Percentiles rank a stretch among this genome's conserved stretches.
phyloP scores from a whole-genome alignment of 2,888 invertebrate species.

The Dichetophora obliterata region DNA sequence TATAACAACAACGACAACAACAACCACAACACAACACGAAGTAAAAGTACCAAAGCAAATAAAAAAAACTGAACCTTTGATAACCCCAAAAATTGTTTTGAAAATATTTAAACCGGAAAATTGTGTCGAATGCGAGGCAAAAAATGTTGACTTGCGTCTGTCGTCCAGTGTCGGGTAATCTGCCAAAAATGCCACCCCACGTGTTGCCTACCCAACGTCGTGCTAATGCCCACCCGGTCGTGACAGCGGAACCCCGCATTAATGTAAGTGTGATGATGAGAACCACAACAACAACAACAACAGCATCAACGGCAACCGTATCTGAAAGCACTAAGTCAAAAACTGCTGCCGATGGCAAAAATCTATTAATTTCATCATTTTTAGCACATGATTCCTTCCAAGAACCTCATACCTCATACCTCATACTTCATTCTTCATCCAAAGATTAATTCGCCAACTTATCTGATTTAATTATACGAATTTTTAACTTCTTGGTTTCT shows the following conservation, averaged over 20 bases:
- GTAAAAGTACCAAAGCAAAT: not conserved
- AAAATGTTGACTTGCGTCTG: slow-evolving; percentile 69
- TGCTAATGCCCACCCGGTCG: slow-evolving; percentile 55
- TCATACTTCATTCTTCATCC: not conserved
- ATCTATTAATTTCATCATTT: not conserved
- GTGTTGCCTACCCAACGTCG: slow-evolving; percentile 55
- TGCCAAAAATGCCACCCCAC: slow-evolving; percentile 68
- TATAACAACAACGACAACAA: not conserved
- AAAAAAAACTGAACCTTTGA: not conserved
- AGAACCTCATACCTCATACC: not conserved
- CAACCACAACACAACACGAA: no score
- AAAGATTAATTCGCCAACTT: not conserved
- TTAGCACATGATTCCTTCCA: not conserved
- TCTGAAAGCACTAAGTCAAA: slow-evolving; percentile 4
- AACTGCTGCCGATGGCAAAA: not conserved
- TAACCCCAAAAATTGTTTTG: not conserved
- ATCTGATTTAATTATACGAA: not conserved
- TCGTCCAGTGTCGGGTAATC: slow-evolving; percentile 69
- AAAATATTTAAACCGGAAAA: slow-evolving; percentile 10
- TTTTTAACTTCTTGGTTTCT: not conserved
- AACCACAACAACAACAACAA: not conserved
- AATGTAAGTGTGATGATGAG: slow-evolving; percentile 59
- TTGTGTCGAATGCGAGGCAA: not conserved
- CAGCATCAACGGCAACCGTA: slow-evolving; percentile 7
- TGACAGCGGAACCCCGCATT: slow-evolving; percentile 68